phyloP scores from a whole-genome alignment of 2,888 invertebrate species.

The Macaria liturata region DNA sequence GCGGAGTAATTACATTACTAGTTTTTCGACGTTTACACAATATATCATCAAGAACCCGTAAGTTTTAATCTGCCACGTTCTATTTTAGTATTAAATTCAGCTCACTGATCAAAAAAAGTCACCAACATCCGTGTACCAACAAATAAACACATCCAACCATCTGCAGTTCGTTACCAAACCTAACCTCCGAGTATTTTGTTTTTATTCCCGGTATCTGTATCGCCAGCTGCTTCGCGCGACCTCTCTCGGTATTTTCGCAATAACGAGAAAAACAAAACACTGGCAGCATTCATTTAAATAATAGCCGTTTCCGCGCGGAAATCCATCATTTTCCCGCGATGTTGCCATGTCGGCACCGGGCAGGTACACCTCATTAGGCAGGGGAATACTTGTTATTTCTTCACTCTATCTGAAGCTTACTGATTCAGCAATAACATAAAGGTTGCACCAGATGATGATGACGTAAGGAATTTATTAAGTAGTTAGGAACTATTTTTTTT shows the following conservation, averaged over 20 bases:
- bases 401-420: neutral
- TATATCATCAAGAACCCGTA: no score
- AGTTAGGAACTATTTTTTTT: no score
- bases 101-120: neutral
- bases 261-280: slow-evolving; percentile 33
- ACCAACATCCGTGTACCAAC: neutral
- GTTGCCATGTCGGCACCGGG: slow-evolving; percentile 17
- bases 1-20: no score
- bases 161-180: no score
- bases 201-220: neutral
- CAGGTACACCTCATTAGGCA: slow-evolving; percentile 23
- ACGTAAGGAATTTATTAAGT: no score
- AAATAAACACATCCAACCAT: neutral
- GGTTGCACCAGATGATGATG: no score
- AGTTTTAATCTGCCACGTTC: no score
- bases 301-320: slow-evolving; percentile 52
- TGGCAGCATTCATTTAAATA: slow-evolving; percentile 71
- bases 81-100: no score
- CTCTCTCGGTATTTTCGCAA: slow-evolving; percentile 26
- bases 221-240: neutral
- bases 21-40: no score
- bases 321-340: slow-evolving; percentile 56
- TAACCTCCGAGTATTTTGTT: no score
- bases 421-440: no score
- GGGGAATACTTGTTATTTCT: neutral